Percentiles rank a stretch among this genome's conserved stretches.
Conservation (phyloP, 2,888 invertebrate species). For the Drosophila anomalata region DNA sequence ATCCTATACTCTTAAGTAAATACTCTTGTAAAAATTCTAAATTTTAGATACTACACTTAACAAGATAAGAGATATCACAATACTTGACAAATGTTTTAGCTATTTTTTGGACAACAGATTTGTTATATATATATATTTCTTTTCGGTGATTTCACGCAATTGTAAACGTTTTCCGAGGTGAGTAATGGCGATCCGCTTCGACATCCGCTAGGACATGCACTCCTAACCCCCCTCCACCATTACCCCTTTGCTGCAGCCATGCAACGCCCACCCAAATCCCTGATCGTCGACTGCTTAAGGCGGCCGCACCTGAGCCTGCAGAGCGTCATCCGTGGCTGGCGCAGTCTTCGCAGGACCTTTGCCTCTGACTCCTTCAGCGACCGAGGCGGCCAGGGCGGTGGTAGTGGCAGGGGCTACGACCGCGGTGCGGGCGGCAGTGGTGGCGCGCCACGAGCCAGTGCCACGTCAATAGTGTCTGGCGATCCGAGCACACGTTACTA, state of each 20-base stretch:
- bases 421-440: neutral
- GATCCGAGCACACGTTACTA: neutral
- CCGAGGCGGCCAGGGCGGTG: neutral
- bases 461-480: constrained; percentile 8
- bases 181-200: neutral
- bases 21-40: constrained; percentile 2
- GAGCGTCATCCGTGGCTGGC: neutral
- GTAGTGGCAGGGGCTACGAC: neutral
- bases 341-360: neutral
- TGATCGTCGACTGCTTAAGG: neutral
- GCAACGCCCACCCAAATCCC: neutral
- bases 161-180: neutral
- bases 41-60: neutral
- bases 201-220: no score
- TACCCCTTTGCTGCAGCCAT: neutral
- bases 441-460: constrained; percentile 1
- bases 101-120: neutral
- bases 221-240: no score
- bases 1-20: neutral
- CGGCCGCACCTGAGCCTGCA: neutral
- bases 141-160: neutral
- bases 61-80: neutral
- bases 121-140: neutral
- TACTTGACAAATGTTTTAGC: constrained; percentile 1
- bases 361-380: neutral